These are phyloP conservation scores for Phenacoccus solenopsis DNA, from an alignment of 1,140 invertebrate genomes.

Conservation along the genomic window DNA sequence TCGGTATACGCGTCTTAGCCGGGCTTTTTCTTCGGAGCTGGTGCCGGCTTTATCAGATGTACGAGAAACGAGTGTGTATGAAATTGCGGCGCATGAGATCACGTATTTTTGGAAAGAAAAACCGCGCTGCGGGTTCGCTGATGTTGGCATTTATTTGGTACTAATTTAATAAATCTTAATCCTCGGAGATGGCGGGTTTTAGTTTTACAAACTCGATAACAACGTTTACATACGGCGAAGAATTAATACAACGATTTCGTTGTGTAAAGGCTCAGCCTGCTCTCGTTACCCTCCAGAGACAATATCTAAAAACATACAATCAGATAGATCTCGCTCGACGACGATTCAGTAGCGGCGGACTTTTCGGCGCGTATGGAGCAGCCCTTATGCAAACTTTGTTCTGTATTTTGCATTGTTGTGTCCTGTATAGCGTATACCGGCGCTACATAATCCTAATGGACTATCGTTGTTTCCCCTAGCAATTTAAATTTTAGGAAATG, in stretches of 20 bases:
- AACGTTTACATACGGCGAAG: neutral
- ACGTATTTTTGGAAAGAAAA: neutral
- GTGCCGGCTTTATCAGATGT: too few species aligned
- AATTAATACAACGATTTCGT: neutral
- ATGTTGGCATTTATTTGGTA: neutral
- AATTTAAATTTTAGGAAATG: conserved; percentile 15
- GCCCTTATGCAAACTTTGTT: neutral
- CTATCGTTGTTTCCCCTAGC: conserved; percentile 11
- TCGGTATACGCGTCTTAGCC: neutral
- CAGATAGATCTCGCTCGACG: neutral
- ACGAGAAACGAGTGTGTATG: neutral
- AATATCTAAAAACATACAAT: neutral
- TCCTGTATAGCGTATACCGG: neutral
- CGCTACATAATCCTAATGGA: conserved; percentile 13
- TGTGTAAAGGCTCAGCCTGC: neutral
- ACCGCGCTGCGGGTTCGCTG: neutral
- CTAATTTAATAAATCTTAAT: conserved; percentile 4
- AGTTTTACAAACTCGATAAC: conserved; percentile 2
- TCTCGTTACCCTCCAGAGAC: neutral
- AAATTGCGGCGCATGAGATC: neutral
- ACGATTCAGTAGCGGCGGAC: neutral
- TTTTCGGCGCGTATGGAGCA: neutral
- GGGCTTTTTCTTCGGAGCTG: neutral
- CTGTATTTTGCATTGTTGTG: neutral
- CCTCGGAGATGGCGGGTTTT: neutral